phyloP scores from a whole-genome alignment of 1,140 invertebrate species.

The Neodiprion lecontei region DNA sequence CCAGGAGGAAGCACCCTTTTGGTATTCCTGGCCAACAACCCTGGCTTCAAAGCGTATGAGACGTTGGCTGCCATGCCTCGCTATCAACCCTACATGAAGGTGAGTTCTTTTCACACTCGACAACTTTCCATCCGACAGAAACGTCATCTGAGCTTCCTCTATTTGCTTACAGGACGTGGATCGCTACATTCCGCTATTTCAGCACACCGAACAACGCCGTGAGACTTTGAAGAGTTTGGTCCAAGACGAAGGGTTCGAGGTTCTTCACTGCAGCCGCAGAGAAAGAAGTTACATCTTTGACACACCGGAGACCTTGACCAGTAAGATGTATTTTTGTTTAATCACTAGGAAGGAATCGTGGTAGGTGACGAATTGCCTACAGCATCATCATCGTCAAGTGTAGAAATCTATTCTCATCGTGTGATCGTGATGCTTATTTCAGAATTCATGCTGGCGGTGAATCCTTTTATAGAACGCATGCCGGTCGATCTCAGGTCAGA shows the following conservation, averaged over 20 bases:
- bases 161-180: constrained; percentile 61
- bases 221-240: constrained; percentile 68
- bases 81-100: constrained; percentile 73
- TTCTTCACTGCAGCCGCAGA: constrained; percentile 69
- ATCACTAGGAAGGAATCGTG: neutral
- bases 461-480: constrained; percentile 76
- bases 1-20: constrained; percentile 73
- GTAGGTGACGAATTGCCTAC: neutral
- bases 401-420: neutral
- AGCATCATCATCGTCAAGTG: neutral
- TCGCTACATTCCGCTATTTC: constrained; percentile 71
- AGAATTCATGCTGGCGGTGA: constrained; percentile 77
- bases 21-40: constrained; percentile 74
- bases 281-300: constrained; percentile 71
- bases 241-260: constrained; percentile 70
- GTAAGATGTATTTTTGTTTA: constrained; percentile 6
- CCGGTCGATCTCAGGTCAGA: constrained; percentile 68
- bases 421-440: constrained; percentile 33
- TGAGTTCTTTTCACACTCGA: constrained; percentile 27
- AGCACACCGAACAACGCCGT: constrained; percentile 60
- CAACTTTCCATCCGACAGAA: constrained; percentile 31
- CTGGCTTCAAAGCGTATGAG: constrained; percentile 75
- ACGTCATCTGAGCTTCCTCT: constrained; percentile 47
- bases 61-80: constrained; percentile 63
- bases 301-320: constrained; percentile 58